phyloP scores from a whole-genome alignment of 2,797 vertebrate species.

The Sebastes matsubarae region DNA sequence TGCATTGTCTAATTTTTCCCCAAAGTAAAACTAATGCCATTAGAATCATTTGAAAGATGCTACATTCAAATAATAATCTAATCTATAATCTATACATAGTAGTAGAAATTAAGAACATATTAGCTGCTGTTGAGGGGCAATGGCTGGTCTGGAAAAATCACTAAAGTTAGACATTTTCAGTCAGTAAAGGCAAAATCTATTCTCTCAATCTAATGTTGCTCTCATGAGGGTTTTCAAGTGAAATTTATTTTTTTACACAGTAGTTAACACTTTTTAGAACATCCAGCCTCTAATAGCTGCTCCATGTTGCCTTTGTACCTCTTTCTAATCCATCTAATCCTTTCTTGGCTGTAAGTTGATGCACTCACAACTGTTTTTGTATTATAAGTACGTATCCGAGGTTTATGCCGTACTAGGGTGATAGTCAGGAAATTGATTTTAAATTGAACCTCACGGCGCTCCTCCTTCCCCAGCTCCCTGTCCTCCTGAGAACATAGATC shows the following conservation, averaged over 20 bases:
- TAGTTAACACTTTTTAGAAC: background rate
- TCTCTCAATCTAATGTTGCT: background rate
- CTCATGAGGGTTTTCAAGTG: background rate
- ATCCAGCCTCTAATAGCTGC: background rate
- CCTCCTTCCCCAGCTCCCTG: conserved; percentile 76
- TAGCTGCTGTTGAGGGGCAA: background rate
- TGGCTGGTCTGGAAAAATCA: background rate
- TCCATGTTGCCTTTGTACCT: background rate
- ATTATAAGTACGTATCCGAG: background rate
- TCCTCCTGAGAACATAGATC: conserved; percentile 63
- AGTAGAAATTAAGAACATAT: background rate
- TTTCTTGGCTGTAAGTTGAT: background rate
- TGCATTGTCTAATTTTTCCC: background rate
- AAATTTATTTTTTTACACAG: background rate
- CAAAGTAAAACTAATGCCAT: background rate
- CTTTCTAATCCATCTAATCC: background rate
- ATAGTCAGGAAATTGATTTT: background rate
- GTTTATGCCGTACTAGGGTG: background rate
- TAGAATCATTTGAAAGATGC: background rate
- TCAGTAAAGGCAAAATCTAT: background rate
- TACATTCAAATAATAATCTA: background rate
- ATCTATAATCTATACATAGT: background rate
- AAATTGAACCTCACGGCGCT: background rate
- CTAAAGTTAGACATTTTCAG: background rate
- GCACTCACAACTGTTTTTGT: background rate